phyloP scores from a whole-genome alignment of 1,140 invertebrate genomes.

The Vanessa atalanta region DNA sequence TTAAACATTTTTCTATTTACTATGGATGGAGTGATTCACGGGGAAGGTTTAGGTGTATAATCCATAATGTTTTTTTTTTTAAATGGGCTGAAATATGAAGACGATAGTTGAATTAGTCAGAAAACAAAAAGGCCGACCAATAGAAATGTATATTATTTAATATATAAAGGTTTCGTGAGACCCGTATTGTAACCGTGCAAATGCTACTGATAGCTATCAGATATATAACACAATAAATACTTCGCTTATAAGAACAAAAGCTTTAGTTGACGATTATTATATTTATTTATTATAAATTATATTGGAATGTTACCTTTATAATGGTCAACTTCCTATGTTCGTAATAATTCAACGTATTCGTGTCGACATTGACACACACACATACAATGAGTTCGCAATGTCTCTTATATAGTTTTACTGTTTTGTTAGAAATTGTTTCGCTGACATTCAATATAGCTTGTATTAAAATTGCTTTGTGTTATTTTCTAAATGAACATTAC shows the following conservation, averaged over 20 bases:
- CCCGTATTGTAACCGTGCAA: too few species aligned
- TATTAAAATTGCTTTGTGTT: background rate
- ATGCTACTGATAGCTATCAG: background rate
- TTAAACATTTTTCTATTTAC: too few species aligned
- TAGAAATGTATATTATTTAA: too few species aligned
- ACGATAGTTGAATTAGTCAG: too few species aligned
- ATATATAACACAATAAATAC: background rate
- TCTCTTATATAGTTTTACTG: background rate
- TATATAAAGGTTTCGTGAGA: too few species aligned
- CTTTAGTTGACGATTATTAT: background rate
- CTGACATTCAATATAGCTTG: conserved; percentile 14
- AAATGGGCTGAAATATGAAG: too few species aligned
- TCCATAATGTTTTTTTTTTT: too few species aligned
- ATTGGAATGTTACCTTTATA: background rate
- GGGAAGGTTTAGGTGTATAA: too few species aligned
- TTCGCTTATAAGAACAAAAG: background rate
- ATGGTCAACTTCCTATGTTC: background rate
- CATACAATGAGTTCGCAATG: background rate
- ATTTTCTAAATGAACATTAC: background rate
- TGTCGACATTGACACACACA: conserved; percentile 4
- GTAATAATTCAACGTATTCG: background rate
- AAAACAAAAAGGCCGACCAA: too few species aligned
- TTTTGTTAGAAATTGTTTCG: conserved; percentile 15
- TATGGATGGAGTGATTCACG: too few species aligned
- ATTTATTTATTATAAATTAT: background rate